Conservation (phyloP, 2,113 vertebrate genomes). For the Micronisus gabar region DNA sequence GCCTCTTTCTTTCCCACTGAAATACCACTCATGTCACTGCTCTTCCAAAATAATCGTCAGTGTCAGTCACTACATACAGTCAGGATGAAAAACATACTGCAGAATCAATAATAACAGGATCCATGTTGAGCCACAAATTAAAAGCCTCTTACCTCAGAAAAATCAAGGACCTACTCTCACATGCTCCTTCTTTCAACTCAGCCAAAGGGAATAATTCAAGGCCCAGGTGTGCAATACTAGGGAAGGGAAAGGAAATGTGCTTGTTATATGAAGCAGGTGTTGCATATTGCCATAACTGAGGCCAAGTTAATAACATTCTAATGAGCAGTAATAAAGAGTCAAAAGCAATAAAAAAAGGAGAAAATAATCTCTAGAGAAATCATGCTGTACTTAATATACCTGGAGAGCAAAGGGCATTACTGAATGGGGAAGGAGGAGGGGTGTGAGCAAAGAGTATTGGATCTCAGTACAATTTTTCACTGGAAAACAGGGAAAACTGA, state of each 20-base stretch:
- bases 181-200: neutral
- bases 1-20: neutral
- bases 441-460: neutral
- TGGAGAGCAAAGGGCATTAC: neutral
- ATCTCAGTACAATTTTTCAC: neutral
- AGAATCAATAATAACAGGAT: neutral
- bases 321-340: slow-evolving; percentile 29
- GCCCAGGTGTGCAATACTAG: neutral
- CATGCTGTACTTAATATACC: neutral
- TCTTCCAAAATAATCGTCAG: neutral
- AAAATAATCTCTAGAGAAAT: slow-evolving; percentile 9
- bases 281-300: neutral
- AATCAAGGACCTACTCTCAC: neutral
- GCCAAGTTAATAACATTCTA: slow-evolving; percentile 19
- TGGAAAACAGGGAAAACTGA: neutral
- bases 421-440: neutral
- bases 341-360: slow-evolving; percentile 30
- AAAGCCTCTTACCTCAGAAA: neutral
- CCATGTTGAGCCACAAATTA: neutral
- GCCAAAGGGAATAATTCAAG: neutral
- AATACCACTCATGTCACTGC: neutral
- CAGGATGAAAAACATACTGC: neutral
- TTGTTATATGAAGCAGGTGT: neutral
- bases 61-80: neutral
- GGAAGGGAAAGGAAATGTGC: neutral